phyloP scores from a whole-genome alignment of 2,888 invertebrate species.

The Eremobia ochroleuca region DNA sequence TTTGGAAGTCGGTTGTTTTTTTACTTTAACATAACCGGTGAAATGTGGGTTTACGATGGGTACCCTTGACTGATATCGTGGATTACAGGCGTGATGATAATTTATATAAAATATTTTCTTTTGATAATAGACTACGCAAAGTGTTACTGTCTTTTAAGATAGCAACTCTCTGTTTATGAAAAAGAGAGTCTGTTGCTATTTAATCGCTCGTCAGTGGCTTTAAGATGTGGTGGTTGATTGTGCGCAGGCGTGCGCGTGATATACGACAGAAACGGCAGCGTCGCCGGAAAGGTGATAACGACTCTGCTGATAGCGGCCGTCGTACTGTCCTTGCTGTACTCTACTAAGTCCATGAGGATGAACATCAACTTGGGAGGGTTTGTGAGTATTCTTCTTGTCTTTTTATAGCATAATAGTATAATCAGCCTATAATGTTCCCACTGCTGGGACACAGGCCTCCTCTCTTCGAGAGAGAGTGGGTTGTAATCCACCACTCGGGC shows the following conservation, averaged over 20 bases:
- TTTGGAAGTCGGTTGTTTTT: no score
- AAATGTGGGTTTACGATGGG: not conserved
- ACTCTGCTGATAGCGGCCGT: constrained; percentile 93
- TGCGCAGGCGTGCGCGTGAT: constrained; percentile 94
- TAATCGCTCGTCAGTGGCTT: not conserved
- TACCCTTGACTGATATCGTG: not conserved
- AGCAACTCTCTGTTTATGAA: not conserved
- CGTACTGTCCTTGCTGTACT: constrained; percentile 92
- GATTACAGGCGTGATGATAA: not conserved
- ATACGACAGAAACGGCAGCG: constrained; percentile 95
- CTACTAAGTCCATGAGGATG: constrained; percentile 93
- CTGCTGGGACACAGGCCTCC: no score
- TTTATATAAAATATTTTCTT: not conserved
- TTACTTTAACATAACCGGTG: not conserved
- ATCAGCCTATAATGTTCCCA: not conserved
- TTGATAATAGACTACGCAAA: not conserved
- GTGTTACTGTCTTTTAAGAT: not conserved
- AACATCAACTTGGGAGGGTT: constrained; percentile 94
- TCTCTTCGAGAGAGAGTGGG: no score
- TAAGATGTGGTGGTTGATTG: not conserved
- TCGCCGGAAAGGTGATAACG: constrained; percentile 93
- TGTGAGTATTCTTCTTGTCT: constrained; percentile 89
- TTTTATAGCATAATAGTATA: not conserved
- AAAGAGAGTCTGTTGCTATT: not conserved
- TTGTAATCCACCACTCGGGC: no score